Conservation (phyloP, 2,113 vertebrate genomes). For the Pseudopipra pipra region DNA sequence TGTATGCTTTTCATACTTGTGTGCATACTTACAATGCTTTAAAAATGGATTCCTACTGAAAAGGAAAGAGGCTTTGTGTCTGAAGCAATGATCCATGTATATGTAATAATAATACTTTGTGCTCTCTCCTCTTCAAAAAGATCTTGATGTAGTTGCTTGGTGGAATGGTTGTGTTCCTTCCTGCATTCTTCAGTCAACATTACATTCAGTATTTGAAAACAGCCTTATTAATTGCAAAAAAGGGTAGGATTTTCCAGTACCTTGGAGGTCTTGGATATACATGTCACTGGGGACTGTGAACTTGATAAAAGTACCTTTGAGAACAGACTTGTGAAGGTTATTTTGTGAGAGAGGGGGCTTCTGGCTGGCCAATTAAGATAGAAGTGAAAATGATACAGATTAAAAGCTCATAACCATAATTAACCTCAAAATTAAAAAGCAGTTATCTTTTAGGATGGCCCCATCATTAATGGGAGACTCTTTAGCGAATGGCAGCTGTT, state of each 20-base stretch:
- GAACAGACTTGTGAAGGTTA: neutral
- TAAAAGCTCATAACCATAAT: neutral
- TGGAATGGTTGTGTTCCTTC: neutral
- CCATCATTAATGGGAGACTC: neutral
- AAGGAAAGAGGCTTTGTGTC: neutral
- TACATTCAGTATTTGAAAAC: neutral
- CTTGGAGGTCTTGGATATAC: neutral
- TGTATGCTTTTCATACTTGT: neutral
- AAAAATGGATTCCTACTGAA: neutral
- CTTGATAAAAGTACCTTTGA: neutral
- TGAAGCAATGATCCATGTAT: neutral
- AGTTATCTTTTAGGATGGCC: neutral
- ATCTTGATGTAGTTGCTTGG: neutral
- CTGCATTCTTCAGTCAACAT: neutral
- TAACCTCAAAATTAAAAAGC: neutral
- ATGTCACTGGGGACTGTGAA: neutral
- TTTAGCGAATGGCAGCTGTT: neutral
- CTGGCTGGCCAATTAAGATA: neutral
- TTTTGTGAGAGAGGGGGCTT: neutral
- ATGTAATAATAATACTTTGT: neutral
- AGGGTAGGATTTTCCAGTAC: neutral
- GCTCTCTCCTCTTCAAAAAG: neutral
- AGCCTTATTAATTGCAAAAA: neutral
- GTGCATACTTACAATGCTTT: neutral
- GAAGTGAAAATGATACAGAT: neutral